Base-by-base conservation (phyloP, 2,797 vertebrate species). In the Crax fasciolata region DNA sequence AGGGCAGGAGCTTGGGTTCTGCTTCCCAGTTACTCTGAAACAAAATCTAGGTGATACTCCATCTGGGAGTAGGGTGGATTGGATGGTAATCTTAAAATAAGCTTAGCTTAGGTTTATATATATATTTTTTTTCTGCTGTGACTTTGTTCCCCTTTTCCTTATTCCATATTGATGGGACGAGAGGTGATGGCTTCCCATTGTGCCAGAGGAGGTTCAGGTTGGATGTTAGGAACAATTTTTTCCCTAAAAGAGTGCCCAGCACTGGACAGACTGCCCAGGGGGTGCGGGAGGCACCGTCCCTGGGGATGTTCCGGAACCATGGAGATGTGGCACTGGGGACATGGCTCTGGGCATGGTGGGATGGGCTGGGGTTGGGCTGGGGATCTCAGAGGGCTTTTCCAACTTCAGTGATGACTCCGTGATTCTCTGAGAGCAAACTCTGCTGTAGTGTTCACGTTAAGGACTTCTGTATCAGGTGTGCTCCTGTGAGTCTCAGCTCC, bases 391-490 rank as follows among this genome's bases (percentile, higher is more conserved):
- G 51, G 51, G 3, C 27, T 28, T 27, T 52, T 30, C 25, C 27
- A 30, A 52, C 51, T 27, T 52, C 25, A 52, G 28, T 54, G 52
- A 11, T 54, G 52, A 11, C 30, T 15, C 25, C 27, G 24, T 51
- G 8, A 9, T 27, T 16, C 28, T 57, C 39, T 38, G 11, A 3
- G 86, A 6, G 0, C 39, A 21, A 35, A 11, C 2, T 2, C 39
- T n/a, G 0, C 62, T 72, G 62, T 21, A 41, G 32, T 0, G 9
- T 15, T 32, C 30, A 32, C 17, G 13, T 24, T 43, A 5, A 25
- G 27, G 30, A 19, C 27, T 28, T 43, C 10, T 4, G 3, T 27
- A 2, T 11, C 18, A 4, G 2, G 0, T 6, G 1, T 7, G 13
- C 43, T 63, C 8, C 20, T 62, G 7, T 2, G 6, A 14, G 52